Base-by-base conservation (phyloP, 2,113 vertebrate genomes). In the Oncorhynchus gorbuscha region DNA sequence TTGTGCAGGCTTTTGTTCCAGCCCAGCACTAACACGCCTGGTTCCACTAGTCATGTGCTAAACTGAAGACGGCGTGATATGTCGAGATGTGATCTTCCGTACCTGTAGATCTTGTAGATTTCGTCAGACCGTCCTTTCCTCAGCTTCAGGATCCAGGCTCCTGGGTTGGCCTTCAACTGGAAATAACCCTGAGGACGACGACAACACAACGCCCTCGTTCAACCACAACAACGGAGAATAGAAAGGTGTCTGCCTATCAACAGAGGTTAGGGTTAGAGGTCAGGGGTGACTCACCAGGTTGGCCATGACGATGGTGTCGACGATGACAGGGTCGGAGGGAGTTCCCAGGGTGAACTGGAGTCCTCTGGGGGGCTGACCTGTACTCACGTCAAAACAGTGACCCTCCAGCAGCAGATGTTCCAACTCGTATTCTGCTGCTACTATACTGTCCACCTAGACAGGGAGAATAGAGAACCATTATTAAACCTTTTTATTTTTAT, bases 51-150 rank as follows among this genome's bases (percentile, higher is more conserved):
- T 16, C 49, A 3, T 35, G 6, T 16, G 11, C 49, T 14, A 16
- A 16, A 51, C 3, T 51, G 49, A 51, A 51, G 49, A 51, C 49
- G 3, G 2, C 7, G 39, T 39, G 61, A 64, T 24, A 22, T 24
- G 61, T 18, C n/a, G 20, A 22, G 61, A 20, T 9, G n/a, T 30
- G 28, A n/a, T 16, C 64, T 28, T n/a, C 22, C 5, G 28, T 86
- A 98, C 98, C 96, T 98, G 91, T 98, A 99, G 85, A 99, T 98
- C 86, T 95, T 97, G 78, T 99, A 99, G 89, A 99, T 99, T 28
- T 99, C 97, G 73, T 99, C 97, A 6, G 98, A 99, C 74, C 98
- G 95, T 64, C 97, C 98, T 83, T 97, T 97, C 76, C 98, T 94
- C 61, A 99, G 92, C 77, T 95, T 94, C 62, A 99, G 93, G 77